phyloP scores from a whole-genome alignment of 2,888 invertebrate genomes.

The Dasysyrphus tricinctus region DNA sequence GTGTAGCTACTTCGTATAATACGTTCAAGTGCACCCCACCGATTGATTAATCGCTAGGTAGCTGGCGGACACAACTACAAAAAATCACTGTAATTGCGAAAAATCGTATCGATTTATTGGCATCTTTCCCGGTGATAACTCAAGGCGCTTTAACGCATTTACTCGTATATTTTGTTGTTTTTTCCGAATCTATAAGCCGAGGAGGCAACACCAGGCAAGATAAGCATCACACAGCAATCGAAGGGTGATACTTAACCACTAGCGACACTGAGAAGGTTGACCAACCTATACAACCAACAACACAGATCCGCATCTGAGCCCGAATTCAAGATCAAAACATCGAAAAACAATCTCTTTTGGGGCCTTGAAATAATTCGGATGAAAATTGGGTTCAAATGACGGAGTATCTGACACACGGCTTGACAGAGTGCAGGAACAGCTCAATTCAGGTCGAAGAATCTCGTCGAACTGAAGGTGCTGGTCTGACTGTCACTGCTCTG shows the following conservation, averaged over 20 bases:
- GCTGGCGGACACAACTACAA: constrained; percentile 54
- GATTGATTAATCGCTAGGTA: constrained; percentile 71
- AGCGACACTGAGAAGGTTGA: constrained; percentile 47
- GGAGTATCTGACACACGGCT: constrained; percentile 32
- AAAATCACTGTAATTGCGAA: constrained; percentile 73
- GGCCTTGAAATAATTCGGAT: constrained; percentile 22
- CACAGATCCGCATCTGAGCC: constrained; percentile 35
- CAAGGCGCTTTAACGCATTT: constrained; percentile 70
- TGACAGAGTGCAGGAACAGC: constrained; percentile 49
- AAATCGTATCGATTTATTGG: constrained; percentile 67
- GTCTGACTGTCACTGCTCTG: constrained; percentile 31
- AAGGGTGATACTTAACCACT: constrained; percentile 33
- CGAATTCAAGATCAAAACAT: constrained; percentile 51
- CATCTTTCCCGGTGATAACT: constrained; percentile 67
- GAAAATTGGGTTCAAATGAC: constrained; percentile 31
- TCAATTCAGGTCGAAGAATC: constrained; percentile 73
- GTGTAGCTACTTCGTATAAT: not conserved
- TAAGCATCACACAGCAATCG: constrained; percentile 59
- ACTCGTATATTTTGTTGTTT: constrained; percentile 15
- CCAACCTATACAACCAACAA: constrained; percentile 14
- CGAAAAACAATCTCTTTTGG: constrained; percentile 38
- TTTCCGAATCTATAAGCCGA: constrained; percentile 27
- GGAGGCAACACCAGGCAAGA: constrained; percentile 32
- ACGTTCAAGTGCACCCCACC: not conserved
- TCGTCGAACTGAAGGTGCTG: constrained; percentile 68